phyloP scores from a whole-genome alignment of 2,888 invertebrate genomes.

The Eilema caniola region DNA sequence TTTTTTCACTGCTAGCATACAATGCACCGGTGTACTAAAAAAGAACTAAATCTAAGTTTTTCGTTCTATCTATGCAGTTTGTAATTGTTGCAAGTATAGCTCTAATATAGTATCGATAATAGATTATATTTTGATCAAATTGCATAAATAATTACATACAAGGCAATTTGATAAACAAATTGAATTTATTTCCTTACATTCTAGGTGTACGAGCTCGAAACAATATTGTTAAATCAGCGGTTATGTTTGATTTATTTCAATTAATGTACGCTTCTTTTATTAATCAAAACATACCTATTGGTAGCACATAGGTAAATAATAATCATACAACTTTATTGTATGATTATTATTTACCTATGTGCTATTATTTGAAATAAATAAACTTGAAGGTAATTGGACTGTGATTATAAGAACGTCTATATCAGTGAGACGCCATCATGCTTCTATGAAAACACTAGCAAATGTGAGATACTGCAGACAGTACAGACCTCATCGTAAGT shows the following conservation, averaged over 20 bases:
- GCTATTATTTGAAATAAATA: too few species aligned
- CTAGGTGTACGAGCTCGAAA: too few species aligned
- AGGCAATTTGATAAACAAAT: not conserved
- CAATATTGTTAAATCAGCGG: not conserved
- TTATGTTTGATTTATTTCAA: not conserved
- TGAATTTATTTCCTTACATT: not conserved
- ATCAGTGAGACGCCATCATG: not conserved
- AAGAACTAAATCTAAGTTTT: not conserved
- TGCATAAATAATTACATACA: not conserved
- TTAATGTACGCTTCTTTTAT: not conserved
- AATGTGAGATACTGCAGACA: not conserved
- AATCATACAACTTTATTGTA: too few species aligned
- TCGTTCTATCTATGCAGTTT: not conserved
- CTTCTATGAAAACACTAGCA: not conserved
- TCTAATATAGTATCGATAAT: too few species aligned
- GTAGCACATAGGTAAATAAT: not conserved
- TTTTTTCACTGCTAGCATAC: constrained; percentile 18
- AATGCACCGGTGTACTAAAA: not conserved
- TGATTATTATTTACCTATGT: too few species aligned
- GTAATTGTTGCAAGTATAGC: not conserved
- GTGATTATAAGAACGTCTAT: not conserved
- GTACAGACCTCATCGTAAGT: not conserved
- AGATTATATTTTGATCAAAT: not conserved
- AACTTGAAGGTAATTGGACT: not conserved
- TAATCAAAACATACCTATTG: not conserved